Percentiles rank a stretch among this genome's conserved stretches.
These are phyloP conservation scores for Zoanthus solanderi DNA, from an alignment of 92 coral and sea anemone species.

Conservation along the genomic window DNA sequence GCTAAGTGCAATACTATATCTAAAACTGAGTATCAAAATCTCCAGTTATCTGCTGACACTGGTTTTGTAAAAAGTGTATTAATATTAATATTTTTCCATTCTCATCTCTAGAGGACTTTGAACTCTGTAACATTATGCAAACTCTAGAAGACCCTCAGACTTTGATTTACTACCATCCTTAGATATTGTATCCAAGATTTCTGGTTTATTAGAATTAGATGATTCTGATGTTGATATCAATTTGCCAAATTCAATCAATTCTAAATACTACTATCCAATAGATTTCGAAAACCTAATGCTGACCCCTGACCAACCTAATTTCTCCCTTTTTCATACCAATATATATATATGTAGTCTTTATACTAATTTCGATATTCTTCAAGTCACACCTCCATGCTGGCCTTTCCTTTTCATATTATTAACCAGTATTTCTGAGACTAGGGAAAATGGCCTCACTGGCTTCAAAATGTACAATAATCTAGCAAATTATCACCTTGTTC, in stretches of 20 bases:
- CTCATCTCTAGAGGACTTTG: constrained; percentile 26
- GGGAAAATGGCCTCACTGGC: constrained; percentile 33
- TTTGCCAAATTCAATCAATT: constrained; percentile 17
- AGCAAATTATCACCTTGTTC: not conserved
- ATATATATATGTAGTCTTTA: constrained; percentile 3
- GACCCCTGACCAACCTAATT: too few species aligned
- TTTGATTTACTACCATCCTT: constrained; percentile 33
- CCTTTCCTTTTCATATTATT: constrained; percentile 41
- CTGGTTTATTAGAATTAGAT: constrained; percentile 27
- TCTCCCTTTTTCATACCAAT: too few species aligned
- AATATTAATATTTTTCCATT: not conserved
- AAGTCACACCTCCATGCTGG: constrained; percentile 11
- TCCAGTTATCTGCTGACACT: not conserved
- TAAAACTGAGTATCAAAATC: too few species aligned
- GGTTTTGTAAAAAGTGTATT: constrained; percentile 36
- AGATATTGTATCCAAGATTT: constrained; percentile 17
- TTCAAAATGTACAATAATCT: constrained; percentile 41
- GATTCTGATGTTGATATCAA: constrained; percentile 21
- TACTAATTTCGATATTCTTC: constrained; percentile 35
- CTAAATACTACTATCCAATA: not conserved
- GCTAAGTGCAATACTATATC: not conserved
- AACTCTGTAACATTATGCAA: constrained; percentile 14
- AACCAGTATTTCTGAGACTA: constrained; percentile 24
- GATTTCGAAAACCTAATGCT: too few species aligned
- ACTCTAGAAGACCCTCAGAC: constrained; percentile 40